Evolutionary conservation across 1,140 invertebrate species (phyloP).

Genomic region (Lepeophtheirus salmonis): DNA sequence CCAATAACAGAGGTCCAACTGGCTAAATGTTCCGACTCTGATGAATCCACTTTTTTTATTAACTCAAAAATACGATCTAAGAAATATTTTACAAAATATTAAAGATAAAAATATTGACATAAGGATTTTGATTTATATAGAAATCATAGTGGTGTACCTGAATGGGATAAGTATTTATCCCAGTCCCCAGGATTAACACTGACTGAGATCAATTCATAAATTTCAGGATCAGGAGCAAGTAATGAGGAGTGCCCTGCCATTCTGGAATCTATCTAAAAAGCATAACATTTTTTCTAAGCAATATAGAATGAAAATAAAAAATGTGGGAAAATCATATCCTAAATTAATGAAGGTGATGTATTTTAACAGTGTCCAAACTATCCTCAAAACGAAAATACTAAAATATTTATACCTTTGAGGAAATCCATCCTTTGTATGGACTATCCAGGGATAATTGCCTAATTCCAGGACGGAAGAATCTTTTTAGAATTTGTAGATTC

Average conservation of each 20-base stretch:
- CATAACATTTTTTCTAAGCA: not conserved
- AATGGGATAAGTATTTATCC: not conserved
- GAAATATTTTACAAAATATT: too few species aligned
- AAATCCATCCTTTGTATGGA: not conserved
- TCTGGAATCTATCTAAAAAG: not conserved
- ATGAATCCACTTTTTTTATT: not conserved
- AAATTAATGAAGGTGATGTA: too few species aligned
- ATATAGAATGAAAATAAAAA: not conserved
- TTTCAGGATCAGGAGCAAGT: not conserved
- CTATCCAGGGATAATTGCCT: not conserved
- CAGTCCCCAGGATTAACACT: not conserved
- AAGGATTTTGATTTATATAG: not conserved
- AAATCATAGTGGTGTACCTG: too few species aligned
- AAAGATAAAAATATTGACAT: too few species aligned
- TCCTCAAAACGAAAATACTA: too few species aligned
- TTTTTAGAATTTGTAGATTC: not conserved
- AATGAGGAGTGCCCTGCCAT: not conserved
- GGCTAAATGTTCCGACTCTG: not conserved
- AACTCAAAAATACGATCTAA: not conserved
- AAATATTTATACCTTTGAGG: not conserved
- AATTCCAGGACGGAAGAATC: not conserved
- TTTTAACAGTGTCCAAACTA: too few species aligned
- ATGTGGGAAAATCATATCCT: too few species aligned
- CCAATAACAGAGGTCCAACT: constrained; percentile 5
- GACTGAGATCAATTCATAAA: not conserved